Evolutionary conservation across 1,140 invertebrate genomes (phyloP).

Genomic region (Macrotrachela quadricornifera): DNA sequence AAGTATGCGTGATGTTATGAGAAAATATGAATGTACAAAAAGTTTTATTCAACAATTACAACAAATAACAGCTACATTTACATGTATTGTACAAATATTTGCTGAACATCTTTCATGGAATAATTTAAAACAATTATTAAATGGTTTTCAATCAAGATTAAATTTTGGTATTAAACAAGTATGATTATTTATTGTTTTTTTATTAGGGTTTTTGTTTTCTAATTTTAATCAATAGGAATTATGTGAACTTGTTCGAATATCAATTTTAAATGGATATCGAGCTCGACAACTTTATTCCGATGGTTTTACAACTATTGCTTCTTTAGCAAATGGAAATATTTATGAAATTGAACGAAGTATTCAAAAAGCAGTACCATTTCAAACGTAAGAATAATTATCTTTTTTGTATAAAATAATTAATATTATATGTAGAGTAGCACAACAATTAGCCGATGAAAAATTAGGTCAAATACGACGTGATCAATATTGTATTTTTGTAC

Average conservation of each 20-base stretch:
- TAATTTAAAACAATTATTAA: conserved; percentile 63
- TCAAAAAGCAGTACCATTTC: no score
- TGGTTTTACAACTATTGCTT: conserved; percentile 51
- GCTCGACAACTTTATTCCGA: conserved; percentile 61
- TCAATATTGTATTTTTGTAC: no score
- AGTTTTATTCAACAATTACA: conserved; percentile 73
- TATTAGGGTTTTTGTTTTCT: no score
- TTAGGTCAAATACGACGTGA: conserved; percentile 36
- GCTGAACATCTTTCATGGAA: conserved; percentile 76
- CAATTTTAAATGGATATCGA: conserved; percentile 55
- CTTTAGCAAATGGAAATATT: conserved; percentile 50
- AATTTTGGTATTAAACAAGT: conserved; percentile 63
- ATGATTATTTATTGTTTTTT: no score
- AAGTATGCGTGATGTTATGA: conserved; percentile 49
- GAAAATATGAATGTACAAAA: conserved; percentile 60
- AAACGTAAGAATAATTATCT: no score
- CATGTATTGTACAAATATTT: conserved; percentile 76
- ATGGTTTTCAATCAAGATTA: conserved; percentile 73
- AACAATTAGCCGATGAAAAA: conserved; percentile 44
- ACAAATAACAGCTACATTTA: conserved; percentile 80
- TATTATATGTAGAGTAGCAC: conserved; percentile 35
- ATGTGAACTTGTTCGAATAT: conserved; percentile 63
- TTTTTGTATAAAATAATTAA: no score
- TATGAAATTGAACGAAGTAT: conserved; percentile 13
- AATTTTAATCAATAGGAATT: conserved; percentile 41